Percentiles rank a stretch among this genome's conserved stretches.
These are phyloP conservation scores for Clinocottus analis DNA, from an alignment of 2,113 vertebrate genomes.

Conservation along the genomic window DNA sequence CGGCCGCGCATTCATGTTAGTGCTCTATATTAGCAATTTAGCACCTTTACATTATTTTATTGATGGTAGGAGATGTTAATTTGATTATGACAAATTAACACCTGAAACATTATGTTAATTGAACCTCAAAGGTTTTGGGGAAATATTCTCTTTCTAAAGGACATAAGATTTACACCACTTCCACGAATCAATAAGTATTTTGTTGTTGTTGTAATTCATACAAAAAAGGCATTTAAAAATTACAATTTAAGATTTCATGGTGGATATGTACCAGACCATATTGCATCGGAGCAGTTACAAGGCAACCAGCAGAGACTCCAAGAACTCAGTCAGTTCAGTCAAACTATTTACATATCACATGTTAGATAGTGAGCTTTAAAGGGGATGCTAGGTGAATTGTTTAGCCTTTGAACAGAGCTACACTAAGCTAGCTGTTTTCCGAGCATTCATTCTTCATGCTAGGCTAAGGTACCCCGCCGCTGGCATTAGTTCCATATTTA, in stretches of 20 bases:
- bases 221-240: neutral
- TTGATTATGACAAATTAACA: neutral
- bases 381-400: neutral
- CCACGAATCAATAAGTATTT: neutral
- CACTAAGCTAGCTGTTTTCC: neutral
- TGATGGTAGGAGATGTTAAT: neutral
- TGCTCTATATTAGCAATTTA: neutral
- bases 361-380: neutral
- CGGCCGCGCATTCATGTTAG: neutral
- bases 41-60: neutral
- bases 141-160: neutral
- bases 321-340: neutral
- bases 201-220: neutral
- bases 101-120: no score
- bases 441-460: neutral
- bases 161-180: neutral
- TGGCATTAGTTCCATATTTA: neutral
- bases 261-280: neutral
- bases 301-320: neutral
- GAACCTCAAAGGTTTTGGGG: neutral
- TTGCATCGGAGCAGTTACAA: conserved; percentile 3
- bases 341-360: conserved; percentile 1
- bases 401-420: neutral
- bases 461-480: neutral
- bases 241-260: neutral